Evolutionary conservation across 2,888 invertebrate genomes (phyloP), one percentile per base, ranked within the genome.

Genomic region (Nomada ferruginata): DNA sequence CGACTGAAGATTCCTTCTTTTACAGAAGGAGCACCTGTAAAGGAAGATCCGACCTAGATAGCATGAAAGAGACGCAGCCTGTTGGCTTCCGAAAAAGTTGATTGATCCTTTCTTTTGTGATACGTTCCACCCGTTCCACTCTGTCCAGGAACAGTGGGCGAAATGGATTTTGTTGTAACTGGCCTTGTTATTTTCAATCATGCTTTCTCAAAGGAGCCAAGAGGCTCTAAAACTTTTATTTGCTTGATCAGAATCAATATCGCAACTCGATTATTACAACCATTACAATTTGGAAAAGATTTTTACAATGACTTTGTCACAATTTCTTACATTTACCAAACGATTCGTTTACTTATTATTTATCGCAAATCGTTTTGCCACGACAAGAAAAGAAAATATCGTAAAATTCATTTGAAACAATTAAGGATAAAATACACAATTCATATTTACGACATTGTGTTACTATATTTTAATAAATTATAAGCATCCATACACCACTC

Each of bases 21-120:
- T 23, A 20, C 55, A 10, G 72, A 44, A 15, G 72, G 20, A 47
- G 53, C 55, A 44, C 20, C 64, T 65, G 13, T 44, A 26, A 55
- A 57, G 64, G 64, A 73, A 64, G 64, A 42, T 64, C 29, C 72
- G 65, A 65, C 72, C 64, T 20, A 55, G 55, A 73, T 73, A 55
- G 15, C 55, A n/a, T 73, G 44, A 65, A 64, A 61, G 55, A 15
- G 53, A 13, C 42, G 55, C 44, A 71, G 20, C 5, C 44, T 64
- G 72, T 73, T 65, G 55, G 55, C 64, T 64, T 55, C 72, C 55
- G 64, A 73, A 64, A 71, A 71, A 73, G 26, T 73, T 73, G 72
- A 73, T 55, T 64, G 72, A 65, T 73, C 64, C 55, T 71, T 52
- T 23, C 55, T 65, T 55, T 73, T 65, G 70, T 59, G n/a, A 47